Evolutionary conservation across 2,113 vertebrate genomes (phyloP).

Genomic region (Alces alces): DNA sequence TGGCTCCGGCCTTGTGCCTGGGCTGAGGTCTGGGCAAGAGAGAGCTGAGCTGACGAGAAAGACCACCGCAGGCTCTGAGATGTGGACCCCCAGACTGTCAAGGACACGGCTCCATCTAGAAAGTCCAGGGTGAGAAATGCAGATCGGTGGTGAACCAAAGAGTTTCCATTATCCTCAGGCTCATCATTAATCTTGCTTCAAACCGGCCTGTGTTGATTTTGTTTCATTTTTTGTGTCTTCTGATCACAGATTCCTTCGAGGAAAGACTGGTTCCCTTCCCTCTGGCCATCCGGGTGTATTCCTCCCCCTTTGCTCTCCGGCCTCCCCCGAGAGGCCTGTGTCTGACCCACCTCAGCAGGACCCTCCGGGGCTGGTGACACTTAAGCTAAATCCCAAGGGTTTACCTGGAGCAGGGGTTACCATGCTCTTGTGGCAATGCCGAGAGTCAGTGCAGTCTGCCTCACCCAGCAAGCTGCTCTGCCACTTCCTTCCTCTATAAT

Average conservation of each 20-base stretch:
- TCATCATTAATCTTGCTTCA: neutral
- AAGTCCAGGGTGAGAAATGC: neutral
- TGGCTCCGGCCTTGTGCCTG: neutral
- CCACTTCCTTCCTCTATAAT: neutral
- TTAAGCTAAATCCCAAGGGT: neutral
- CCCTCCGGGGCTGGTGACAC: neutral
- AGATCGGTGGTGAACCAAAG: neutral
- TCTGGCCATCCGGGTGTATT: rapidly evolving
- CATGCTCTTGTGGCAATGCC: neutral
- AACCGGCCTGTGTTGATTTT: neutral
- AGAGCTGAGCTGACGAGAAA: neutral
- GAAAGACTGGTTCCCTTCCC: neutral
- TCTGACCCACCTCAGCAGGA: neutral
- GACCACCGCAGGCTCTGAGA: neutral
- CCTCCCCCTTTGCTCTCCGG: neutral
- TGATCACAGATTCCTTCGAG: neutral
- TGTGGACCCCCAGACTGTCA: neutral
- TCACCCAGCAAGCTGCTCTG: neutral
- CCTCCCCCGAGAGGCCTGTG: neutral
- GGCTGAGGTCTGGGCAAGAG: neutral
- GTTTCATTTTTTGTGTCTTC: neutral
- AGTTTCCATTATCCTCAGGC: neutral
- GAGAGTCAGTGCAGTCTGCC: neutral
- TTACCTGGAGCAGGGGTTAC: neutral
- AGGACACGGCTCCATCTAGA: neutral